Evolutionary conservation across 2,797 vertebrate species (phyloP).

Genomic region (Gobionotothen gibberifrons): DNA sequence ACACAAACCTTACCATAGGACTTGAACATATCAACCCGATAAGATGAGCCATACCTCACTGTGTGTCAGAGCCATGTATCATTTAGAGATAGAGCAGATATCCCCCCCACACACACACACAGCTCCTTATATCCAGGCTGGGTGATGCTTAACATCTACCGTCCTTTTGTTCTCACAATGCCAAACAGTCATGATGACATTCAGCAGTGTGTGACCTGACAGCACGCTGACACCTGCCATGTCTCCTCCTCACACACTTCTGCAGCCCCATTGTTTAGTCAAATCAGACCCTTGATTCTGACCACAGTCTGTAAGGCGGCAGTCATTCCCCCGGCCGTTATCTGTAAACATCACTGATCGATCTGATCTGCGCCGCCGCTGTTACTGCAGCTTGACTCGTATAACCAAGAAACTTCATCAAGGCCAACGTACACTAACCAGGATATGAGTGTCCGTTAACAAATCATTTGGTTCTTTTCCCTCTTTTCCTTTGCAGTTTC

Average conservation of each 20-base stretch:
- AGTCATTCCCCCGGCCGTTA: constrained; percentile 49
- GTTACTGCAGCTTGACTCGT: constrained; percentile 55
- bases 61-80: constrained; percentile 69
- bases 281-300: constrained; percentile 42
- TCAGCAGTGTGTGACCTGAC: constrained; percentile 48
- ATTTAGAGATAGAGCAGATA: constrained; percentile 69
- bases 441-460: constrained; percentile 84
- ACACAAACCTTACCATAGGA: constrained; percentile 71
- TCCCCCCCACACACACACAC: constrained; percentile 30
- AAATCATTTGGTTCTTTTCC: constrained; percentile 74
- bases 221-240: constrained; percentile 51
- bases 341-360: constrained; percentile 57
- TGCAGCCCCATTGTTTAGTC: constrained; percentile 43
- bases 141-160: constrained; percentile 63
- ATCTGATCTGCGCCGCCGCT: constrained; percentile 56
- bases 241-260: constrained; percentile 51
- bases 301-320: constrained; percentile 35
- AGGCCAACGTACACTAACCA: constrained; percentile 76
- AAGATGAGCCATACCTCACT: constrained; percentile 82
- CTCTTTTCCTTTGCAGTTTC: constrained; percentile 65
- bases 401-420: constrained; percentile 76
- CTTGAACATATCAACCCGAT: constrained; percentile 82
- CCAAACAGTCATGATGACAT: constrained; percentile 36
- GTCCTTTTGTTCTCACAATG: constrained; percentile 47
- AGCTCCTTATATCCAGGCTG: constrained; percentile 53